A percentile compares a stretch with the other conserved stretches of the same genome.
phyloP scores from a whole-genome alignment of 2,113 vertebrate genomes.

The Puma concolor region DNA sequence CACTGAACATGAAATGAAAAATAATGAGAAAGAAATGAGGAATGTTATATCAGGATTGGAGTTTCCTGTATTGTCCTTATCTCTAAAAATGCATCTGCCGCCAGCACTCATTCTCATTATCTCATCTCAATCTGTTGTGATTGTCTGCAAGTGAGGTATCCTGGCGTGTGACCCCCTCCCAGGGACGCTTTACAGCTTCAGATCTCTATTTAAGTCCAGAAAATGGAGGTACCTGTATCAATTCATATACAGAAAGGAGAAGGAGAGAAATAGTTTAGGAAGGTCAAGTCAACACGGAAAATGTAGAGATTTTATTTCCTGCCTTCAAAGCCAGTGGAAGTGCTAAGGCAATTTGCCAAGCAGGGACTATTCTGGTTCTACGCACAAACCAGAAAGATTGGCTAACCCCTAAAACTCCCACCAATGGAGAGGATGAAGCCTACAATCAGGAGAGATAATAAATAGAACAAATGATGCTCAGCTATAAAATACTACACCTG shows the following conservation, averaged over 20 bases:
- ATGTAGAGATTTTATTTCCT: neutral
- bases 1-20: neutral
- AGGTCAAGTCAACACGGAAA: neutral
- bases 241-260: neutral
- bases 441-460: conserved; percentile 6
- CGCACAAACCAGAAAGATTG: neutral
- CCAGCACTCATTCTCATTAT: neutral
- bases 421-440: neutral
- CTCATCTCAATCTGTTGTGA: neutral
- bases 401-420: neutral
- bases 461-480: neutral
- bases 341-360: neutral
- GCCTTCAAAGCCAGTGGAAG: neutral
- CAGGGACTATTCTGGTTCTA: neutral
- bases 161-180: neutral
- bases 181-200: neutral
- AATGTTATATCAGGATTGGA: neutral
- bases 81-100: neutral
- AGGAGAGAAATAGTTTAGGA: neutral
- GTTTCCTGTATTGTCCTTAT: neutral
- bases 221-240: neutral
- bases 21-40: neutral
- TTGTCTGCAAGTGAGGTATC: neutral
- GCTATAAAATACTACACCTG: neutral
- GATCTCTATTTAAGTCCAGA: neutral